These are phyloP conservation scores for Porphyrio hochstetteri DNA, from an alignment of 2,113 vertebrate genomes.

Conservation along the genomic window DNA sequence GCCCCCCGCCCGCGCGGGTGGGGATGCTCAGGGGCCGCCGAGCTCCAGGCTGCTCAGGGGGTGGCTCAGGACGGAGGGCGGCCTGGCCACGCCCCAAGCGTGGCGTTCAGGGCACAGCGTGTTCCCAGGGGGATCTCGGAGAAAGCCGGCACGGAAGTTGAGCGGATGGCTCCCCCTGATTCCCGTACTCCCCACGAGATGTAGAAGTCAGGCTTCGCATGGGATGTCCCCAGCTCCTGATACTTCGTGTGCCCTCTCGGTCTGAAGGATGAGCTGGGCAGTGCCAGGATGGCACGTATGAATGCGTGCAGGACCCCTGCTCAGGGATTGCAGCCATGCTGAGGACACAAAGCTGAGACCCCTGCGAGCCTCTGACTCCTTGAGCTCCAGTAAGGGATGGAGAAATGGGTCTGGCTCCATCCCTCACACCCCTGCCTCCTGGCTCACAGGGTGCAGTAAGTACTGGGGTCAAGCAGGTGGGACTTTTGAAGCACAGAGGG, in stretches of 20 bases:
- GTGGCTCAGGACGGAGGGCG: neutral
- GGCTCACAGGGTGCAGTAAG: fast-evolving
- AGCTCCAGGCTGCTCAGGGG: fast-evolving
- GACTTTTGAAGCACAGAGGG: neutral
- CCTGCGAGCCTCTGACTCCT: fast-evolving
- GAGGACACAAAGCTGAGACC: neutral
- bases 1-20: too few species aligned
- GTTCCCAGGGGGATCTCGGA: fast-evolving
- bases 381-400: neutral
- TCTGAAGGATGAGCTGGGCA: neutral
- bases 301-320: neutral
- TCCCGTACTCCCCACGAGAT: neutral
- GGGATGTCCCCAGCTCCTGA: neutral
- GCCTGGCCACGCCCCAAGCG: neutral
- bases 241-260: neutral
- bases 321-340: fast-evolving
- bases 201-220: fast-evolving
- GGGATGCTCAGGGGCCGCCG: neutral
- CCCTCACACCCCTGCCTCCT: neutral
- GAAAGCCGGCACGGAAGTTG: neutral
- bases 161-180: neutral
- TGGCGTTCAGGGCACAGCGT: neutral
- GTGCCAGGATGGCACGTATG: neutral
- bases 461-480: neutral
- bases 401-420: neutral